A percentile compares a stretch with the other conserved stretches of the same genome.
phyloP scores from a whole-genome alignment of 2,888 invertebrate genomes.

The Nephrotoma flavescens region DNA sequence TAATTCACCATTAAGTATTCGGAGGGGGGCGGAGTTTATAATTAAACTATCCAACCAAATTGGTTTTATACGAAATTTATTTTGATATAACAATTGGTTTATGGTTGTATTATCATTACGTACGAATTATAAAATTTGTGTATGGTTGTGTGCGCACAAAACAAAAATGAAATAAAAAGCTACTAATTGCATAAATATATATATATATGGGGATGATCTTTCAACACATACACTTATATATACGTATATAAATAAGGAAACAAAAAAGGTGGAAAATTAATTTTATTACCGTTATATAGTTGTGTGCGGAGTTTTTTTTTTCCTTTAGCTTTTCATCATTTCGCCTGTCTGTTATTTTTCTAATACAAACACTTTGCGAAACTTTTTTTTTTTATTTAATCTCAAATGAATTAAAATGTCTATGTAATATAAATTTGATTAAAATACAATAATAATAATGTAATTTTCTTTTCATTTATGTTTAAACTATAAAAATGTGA shows the following conservation, averaged over 20 bases:
- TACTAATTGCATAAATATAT: background rate
- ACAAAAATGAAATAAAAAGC: background rate
- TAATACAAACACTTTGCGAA: background rate
- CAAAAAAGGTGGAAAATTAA: background rate
- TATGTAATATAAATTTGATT: background rate
- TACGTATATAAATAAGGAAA: background rate
- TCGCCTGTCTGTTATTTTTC: background rate
- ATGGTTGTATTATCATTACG: background rate
- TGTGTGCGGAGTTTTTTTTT: background rate
- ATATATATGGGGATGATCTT: background rate
- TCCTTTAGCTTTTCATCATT: background rate
- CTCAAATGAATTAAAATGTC: background rate
- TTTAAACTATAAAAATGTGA: background rate
- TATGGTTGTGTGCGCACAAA: background rate
- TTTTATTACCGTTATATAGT: background rate
- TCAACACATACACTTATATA: background rate
- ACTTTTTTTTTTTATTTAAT: background rate
- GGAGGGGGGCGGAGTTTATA: slow-evolving; percentile 4
- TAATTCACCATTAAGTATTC: background rate
- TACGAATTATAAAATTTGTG: background rate
- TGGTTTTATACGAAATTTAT: background rate
- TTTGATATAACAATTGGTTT: background rate
- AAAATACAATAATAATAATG: background rate
- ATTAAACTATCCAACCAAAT: slow-evolving; percentile 9
- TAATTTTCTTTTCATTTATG: background rate